Conservation (phyloP, 2,113 vertebrate genomes). For the Pionites leucogaster region DNA sequence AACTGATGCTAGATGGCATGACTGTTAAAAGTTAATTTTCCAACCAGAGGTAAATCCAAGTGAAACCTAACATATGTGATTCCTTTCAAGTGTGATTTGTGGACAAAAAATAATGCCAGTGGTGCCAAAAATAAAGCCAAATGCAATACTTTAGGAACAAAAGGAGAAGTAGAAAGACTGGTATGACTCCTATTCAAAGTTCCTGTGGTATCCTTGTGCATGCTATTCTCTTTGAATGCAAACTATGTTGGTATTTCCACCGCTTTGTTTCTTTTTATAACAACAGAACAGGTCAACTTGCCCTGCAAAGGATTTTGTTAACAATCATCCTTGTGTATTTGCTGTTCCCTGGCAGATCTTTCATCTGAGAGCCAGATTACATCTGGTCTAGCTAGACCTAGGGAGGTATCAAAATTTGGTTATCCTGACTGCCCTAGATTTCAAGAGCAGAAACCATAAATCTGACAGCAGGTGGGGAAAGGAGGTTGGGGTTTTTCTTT, state of each 20-base stretch:
- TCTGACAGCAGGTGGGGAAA: not conserved
- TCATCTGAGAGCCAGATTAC: not conserved
- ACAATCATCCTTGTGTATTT: not conserved
- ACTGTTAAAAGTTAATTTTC: not conserved
- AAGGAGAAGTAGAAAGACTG: not conserved
- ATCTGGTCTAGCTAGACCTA: not conserved
- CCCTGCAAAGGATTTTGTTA: constrained; percentile 18
- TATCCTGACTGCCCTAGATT: constrained; percentile 12
- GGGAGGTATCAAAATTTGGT: not conserved
- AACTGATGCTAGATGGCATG: not conserved
- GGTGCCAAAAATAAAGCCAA: not conserved
- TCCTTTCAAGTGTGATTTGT: not conserved
- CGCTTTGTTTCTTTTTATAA: not conserved
- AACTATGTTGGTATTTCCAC: not conserved
- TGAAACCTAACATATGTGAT: not conserved
- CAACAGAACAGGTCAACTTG: constrained; percentile 4
- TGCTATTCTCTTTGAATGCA: not conserved
- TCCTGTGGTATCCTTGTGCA: not conserved
- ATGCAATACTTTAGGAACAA: not conserved
- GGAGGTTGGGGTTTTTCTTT: not conserved
- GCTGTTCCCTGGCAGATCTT: constrained; percentile 17
- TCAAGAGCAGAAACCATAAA: constrained; percentile 15
- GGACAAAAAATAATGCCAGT: not conserved
- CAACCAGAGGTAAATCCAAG: not conserved
- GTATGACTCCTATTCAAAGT: not conserved